These are phyloP conservation scores for Andricus quercusramuli DNA, from an alignment of 2,888 invertebrate species.

Conservation along the genomic window DNA sequence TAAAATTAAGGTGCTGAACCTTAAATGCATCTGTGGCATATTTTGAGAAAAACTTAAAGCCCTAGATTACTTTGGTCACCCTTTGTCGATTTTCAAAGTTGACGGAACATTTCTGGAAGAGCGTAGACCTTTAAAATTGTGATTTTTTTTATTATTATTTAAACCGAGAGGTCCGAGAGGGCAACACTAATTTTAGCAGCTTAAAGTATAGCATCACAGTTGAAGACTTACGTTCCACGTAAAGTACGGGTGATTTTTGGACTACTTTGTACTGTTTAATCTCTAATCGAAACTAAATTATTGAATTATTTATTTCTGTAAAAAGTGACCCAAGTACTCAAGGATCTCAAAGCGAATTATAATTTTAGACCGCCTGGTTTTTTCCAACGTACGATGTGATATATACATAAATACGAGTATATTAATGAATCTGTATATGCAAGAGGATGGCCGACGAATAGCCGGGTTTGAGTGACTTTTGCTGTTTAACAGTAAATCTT, in stretches of 20 bases:
- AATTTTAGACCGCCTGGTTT: slow-evolving; percentile 41
- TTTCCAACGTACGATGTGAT: slow-evolving; percentile 63
- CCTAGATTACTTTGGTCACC: slow-evolving; percentile 39
- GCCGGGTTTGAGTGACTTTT: slow-evolving; percentile 56
- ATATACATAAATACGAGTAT: slow-evolving; percentile 45
- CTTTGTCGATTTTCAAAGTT: slow-evolving; percentile 15
- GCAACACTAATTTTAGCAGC: background rate
- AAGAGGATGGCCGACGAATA: slow-evolving; percentile 59
- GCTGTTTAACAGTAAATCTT: slow-evolving; percentile 60
- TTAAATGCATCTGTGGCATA: slow-evolving; percentile 33
- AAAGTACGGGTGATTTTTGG: slow-evolving; percentile 3
- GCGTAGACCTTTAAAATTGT: slow-evolving; percentile 20
- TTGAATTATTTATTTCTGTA: slow-evolving; percentile 31
- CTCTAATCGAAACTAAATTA: background rate
- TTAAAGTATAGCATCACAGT: slow-evolving; percentile 5
- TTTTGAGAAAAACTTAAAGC: slow-evolving; percentile 38
- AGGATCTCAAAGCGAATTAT: slow-evolving; percentile 41
- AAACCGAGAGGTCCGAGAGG: background rate
- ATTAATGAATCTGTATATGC: slow-evolving; percentile 39
- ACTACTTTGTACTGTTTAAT: slow-evolving; percentile 5
- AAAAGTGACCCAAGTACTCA: slow-evolving; percentile 38
- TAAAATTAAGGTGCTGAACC: slow-evolving; percentile 18
- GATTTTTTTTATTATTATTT: slow-evolving; percentile 18
- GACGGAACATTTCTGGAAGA: background rate
- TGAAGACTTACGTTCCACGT: background rate